A percentile compares a stretch with the other conserved stretches of the same genome.
These are phyloP conservation scores for Panurus biarmicus DNA, from an alignment of 2,113 vertebrate genomes.

Conservation along the genomic window DNA sequence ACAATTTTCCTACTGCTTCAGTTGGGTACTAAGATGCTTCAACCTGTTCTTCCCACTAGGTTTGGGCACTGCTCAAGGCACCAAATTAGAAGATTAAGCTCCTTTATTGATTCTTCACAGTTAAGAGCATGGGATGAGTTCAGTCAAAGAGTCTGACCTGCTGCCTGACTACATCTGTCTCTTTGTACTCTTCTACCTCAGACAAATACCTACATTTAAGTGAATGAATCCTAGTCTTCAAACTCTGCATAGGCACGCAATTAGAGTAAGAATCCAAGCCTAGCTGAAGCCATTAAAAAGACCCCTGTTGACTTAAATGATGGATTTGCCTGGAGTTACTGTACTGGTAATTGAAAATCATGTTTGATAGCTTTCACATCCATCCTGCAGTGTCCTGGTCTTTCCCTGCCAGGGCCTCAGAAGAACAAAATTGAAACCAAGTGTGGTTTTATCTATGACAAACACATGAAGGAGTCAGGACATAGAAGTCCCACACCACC, in stretches of 20 bases:
- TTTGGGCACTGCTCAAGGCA: not conserved
- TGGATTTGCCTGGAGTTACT: not conserved
- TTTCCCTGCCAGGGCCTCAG: not conserved
- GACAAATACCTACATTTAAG: not conserved
- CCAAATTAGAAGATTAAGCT: not conserved
- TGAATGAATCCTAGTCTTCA: not conserved
- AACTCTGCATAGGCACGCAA: rapidly evolving
- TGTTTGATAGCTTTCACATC: not conserved
- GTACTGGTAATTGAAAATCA: not conserved
- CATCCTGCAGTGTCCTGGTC: not conserved
- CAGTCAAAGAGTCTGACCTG: not conserved
- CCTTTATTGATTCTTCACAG: not conserved
- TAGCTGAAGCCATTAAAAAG: not conserved
- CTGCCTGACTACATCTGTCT: not conserved
- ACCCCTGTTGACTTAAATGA: not conserved
- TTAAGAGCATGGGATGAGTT: not conserved
- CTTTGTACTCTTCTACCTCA: not conserved
- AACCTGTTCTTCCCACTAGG: not conserved
- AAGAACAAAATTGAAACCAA: not conserved
- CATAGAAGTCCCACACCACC: not conserved
- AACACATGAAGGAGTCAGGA: not conserved
- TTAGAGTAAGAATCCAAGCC: not conserved
- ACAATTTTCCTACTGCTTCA: not conserved
- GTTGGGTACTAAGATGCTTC: not conserved
- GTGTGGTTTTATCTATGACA: not conserved